Conservation (phyloP, 1,140 invertebrate species). For the Drosophila willistoni region DNA sequence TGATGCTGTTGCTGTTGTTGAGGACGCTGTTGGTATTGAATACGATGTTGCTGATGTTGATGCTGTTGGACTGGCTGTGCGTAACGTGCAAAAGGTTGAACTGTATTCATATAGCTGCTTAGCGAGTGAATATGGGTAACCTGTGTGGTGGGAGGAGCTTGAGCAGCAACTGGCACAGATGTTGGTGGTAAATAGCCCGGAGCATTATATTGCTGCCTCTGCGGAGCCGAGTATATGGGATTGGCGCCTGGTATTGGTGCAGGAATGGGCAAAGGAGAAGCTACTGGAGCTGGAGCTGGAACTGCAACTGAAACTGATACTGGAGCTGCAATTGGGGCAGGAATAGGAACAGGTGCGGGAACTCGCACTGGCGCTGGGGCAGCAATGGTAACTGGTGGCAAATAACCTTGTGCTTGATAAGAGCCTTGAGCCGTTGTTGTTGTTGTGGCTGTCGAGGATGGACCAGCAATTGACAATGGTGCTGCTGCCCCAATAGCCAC, state of each 20-base stretch:
- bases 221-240: not conserved
- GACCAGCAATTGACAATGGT: too few relatives aligned
- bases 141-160: conserved; percentile 47
- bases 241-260: conserved; percentile 3
- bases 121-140: conserved; percentile 64
- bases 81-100: conserved; percentile 70
- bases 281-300: conserved; percentile 18
- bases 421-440: too few relatives aligned
- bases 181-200: conserved; percentile 14
- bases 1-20: conserved; percentile 20
- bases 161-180: not conserved
- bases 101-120: conserved; percentile 72
- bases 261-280: not conserved
- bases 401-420: conserved; percentile 27
- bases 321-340: not conserved
- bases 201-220: conserved; percentile 7
- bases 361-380: too few relatives aligned
- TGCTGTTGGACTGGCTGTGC: conserved; percentile 44
- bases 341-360: too few relatives aligned
- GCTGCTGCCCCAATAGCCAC: not conserved
- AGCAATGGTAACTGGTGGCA: conserved; percentile 28
- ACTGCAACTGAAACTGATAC: not conserved
- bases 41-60: conserved; percentile 25
- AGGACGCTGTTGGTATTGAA: conserved; percentile 37
- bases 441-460: too few relatives aligned